Evolutionary conservation across 2,113 vertebrate genomes (phyloP), one percentile per base, ranked within the genome.

Genomic region (Aramus guarauna): DNA sequence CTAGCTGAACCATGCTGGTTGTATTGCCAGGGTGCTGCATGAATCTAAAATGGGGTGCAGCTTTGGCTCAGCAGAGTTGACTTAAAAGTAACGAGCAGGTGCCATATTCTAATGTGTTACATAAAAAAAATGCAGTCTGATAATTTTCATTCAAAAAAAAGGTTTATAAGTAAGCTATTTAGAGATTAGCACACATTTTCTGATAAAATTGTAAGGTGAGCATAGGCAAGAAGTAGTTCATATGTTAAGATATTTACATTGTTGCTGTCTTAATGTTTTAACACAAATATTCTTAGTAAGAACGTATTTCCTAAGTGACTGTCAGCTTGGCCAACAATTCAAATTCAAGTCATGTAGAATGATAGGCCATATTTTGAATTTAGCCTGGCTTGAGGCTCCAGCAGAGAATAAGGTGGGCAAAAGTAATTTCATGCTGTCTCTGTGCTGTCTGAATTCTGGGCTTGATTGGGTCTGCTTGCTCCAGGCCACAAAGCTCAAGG

Each of bases 401-500:
- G n/a, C 41, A 85, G 53, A 72, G 23, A 90, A 48, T 71, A 77
- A 93, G 41, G 47, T 82, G 74, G 39, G 15, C 43, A 82, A 56
- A 90, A 88, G 39, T 64, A 60, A 85, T 93, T 85, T 82, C 13
- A 26, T 88, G 56, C 60, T 78, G 26, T 55, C 4, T 0, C n/a
- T 89, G 21, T 56, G 50, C 76, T 81, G 18, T 81, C 50, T 95
- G 77, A 75, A 64, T 90, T 85, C 73, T 88, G 85, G 77, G 21
- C 39, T 72, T 56, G 50, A n/a, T 58, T 83, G 4, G 32, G 9
- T 81, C 69, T 88, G n/a, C 29, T 80, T 77, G 56, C 63, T 91
- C 23, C 63, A 67, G 59, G 60, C 24, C 60, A 64, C 58, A 75
- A 58, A 86, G 50, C 74, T 80, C 37, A n/a, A 82, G 45, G 43